Conservation (phyloP, 1,140 invertebrate genomes). For the Leptoteleia sp. region DNA sequence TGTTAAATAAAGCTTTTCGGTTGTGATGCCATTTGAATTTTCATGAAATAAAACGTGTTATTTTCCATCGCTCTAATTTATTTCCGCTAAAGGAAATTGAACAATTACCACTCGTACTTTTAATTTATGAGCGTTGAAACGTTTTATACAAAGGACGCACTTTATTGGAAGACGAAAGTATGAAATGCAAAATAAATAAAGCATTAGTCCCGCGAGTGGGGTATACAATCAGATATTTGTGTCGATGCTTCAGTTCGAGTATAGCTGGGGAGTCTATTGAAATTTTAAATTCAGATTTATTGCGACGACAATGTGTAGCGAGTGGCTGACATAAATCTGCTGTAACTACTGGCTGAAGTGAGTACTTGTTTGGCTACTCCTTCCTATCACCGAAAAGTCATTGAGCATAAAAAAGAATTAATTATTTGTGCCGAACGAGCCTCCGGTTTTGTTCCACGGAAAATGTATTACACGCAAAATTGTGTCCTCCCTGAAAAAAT, state of each 20-base stretch:
- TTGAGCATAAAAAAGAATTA: constrained; percentile 62
- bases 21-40: no score
- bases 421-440: constrained; percentile 57
- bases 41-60: no score
- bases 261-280: constrained; percentile 56
- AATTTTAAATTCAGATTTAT: constrained; percentile 61
- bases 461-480: constrained; percentile 43
- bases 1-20: no score
- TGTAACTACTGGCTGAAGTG: constrained; percentile 48
- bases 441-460: constrained; percentile 21
- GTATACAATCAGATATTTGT: constrained; percentile 47
- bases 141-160: constrained; percentile 13
- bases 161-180: constrained; percentile 24
- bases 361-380: constrained; percentile 50
- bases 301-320: constrained; percentile 44
- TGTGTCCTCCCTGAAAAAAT: constrained; percentile 27
- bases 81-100: no score
- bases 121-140: neutral
- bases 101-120: no score
- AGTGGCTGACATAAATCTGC: constrained; percentile 55
- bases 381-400: constrained; percentile 34
- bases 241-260: constrained; percentile 47
- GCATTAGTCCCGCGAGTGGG: constrained; percentile 41
- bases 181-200: constrained; percentile 49
- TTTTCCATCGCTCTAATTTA: no score